Evolutionary conservation across 2,888 invertebrate genomes (phyloP).

Genomic region (Drosophila peninsularis): DNA sequence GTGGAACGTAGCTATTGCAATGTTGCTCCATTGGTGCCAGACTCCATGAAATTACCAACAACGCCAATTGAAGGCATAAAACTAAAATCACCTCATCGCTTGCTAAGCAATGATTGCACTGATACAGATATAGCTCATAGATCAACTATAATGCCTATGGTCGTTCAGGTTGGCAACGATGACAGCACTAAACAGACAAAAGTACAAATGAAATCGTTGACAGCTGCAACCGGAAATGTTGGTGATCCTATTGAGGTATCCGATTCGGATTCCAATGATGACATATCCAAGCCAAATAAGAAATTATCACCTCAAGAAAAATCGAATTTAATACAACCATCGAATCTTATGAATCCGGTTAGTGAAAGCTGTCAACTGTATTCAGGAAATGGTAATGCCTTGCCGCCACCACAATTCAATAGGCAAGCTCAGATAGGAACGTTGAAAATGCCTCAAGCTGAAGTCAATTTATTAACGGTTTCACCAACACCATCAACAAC

Average conservation of each 20-base stretch:
- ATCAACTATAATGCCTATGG: constrained; percentile 5
- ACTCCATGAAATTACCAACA: constrained; percentile 74
- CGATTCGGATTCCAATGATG: constrained; percentile 74
- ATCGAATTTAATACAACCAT: constrained; percentile 25
- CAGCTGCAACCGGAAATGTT: constrained; percentile 61
- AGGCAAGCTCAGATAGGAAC: constrained; percentile 25
- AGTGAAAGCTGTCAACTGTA: constrained; percentile 8
- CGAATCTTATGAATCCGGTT: constrained; percentile 15
- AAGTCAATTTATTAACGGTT: constrained; percentile 19
- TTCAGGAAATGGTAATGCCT: constrained; percentile 9
- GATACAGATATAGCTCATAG: constrained; percentile 5
- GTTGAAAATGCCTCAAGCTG: constrained; percentile 33
- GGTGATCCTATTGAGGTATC: constrained; percentile 82
- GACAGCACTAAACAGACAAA: constrained; percentile 5
- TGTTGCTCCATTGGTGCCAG: constrained; percentile 83
- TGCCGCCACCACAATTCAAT: constrained; percentile 25
- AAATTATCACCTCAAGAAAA: constrained; percentile 1
- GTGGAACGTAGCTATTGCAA: constrained; percentile 81
- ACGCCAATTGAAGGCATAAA: constrained; percentile 15
- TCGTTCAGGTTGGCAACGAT: constrained; percentile 1
- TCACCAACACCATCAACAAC: constrained; percentile 8
- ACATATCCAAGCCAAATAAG: constrained; percentile 16
- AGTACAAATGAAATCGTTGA: constrained; percentile 5
- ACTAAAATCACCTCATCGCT: constrained; percentile 11
- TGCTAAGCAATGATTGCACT: constrained; percentile 3